Percentiles rank a stretch among this genome's conserved stretches.
Conservation (phyloP, 2,797 vertebrate genomes). For the Cyclopterus lumpus region DNA sequence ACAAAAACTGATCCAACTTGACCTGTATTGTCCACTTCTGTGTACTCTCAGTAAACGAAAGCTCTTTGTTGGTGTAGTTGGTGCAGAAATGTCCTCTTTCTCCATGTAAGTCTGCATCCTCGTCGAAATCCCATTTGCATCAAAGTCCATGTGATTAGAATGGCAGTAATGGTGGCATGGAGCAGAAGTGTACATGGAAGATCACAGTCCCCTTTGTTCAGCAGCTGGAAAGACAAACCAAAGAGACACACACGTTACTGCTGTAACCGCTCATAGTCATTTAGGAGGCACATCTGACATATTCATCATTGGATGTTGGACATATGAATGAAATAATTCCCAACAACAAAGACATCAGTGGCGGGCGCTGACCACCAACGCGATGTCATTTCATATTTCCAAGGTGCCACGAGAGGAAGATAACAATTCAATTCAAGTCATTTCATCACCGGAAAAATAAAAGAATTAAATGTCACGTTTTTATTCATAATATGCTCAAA, state of each 20-base stretch:
- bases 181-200: slow-evolving; percentile 29
- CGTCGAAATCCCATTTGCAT: slow-evolving; percentile 4
- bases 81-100: slow-evolving; percentile 5
- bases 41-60: neutral
- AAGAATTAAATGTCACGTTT: neutral
- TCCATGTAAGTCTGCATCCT: neutral
- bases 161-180: neutral
- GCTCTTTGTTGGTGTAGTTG: slow-evolving; percentile 1
- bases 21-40: neutral
- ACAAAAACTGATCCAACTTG: neutral
- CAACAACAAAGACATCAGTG: neutral
- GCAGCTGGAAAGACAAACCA: slow-evolving; percentile 66
- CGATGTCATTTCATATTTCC: slow-evolving; percentile 8
- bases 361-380: neutral
- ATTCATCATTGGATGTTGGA: neutral
- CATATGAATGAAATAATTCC: neutral
- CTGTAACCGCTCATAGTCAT: neutral
- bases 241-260: slow-evolving; percentile 43
- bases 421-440: no score
- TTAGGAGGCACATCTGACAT: neutral
- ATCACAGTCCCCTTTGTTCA: slow-evolving; percentile 52
- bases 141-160: slow-evolving; percentile 24
- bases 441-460: neutral
- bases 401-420: neutral
- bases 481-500: neutral